These are phyloP conservation scores for Apodemus agrarius DNA, from an alignment of 2,797 vertebrate species.

Conservation along the genomic window DNA sequence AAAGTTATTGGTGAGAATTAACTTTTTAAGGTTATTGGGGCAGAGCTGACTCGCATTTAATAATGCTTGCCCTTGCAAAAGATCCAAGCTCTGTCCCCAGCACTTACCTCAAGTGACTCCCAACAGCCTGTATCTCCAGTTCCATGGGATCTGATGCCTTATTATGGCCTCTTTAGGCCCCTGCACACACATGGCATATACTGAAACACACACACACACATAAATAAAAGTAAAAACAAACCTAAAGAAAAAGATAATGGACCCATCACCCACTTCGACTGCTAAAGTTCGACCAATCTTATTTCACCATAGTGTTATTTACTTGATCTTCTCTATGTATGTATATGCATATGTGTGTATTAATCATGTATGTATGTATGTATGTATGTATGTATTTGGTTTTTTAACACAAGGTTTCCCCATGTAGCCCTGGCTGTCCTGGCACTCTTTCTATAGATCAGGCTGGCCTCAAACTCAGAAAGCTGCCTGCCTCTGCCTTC, in stretches of 20 bases:
- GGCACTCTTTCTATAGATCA: background rate
- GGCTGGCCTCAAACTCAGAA: background rate
- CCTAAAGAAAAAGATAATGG: background rate
- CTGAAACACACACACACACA: background rate
- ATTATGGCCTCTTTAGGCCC: background rate
- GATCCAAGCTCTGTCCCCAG: background rate
- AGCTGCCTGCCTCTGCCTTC: background rate
- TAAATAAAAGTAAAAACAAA: background rate
- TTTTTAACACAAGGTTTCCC: background rate
- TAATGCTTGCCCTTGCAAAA: background rate
- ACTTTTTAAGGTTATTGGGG: background rate
- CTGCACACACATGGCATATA: background rate
- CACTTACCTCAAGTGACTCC: background rate
- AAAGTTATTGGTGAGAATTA: background rate
- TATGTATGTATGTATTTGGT: background rate
- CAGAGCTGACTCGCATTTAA: background rate
- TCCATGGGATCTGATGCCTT: background rate
- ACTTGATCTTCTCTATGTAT: background rate
- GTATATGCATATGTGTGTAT: background rate
- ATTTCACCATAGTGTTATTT: background rate
- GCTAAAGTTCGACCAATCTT: background rate
- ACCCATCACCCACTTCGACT: background rate
- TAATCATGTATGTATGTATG: background rate
- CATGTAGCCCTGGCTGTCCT: background rate
- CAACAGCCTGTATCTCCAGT: background rate